A percentile compares a stretch with the other conserved stretches of the same genome.
Conservation (phyloP, 2,888 invertebrate species). For the Pelosia muscerda region DNA sequence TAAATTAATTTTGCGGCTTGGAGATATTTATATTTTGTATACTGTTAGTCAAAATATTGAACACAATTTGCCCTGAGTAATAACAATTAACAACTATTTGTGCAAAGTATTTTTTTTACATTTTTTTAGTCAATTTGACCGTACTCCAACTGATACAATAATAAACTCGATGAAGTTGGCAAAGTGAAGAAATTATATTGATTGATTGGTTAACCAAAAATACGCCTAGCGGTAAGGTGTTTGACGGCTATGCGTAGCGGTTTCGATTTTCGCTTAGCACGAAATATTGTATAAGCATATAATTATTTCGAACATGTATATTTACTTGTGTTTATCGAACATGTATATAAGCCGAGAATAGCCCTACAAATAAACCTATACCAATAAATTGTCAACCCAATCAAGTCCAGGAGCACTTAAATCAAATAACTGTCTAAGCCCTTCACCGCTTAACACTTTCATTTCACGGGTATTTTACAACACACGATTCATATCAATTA, state of each 20-base stretch:
- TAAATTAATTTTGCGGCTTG: background rate
- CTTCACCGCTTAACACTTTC: constrained; percentile 21
- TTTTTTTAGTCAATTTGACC: background rate
- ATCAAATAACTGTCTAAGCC: constrained; percentile 32
- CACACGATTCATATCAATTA: constrained; percentile 50
- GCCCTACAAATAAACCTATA: background rate
- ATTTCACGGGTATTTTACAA: constrained; percentile 40
- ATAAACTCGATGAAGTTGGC: too few relatives aligned
- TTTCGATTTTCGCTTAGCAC: too few relatives aligned
- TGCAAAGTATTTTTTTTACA: background rate
- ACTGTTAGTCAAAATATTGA: background rate
- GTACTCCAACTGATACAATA: background rate
- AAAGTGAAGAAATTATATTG: too few relatives aligned
- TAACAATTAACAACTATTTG: too few relatives aligned
- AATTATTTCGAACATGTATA: too few relatives aligned
- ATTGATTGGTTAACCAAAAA: too few relatives aligned
- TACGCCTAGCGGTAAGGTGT: too few relatives aligned
- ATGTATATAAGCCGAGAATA: background rate
- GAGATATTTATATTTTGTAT: background rate
- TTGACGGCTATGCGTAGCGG: too few relatives aligned
- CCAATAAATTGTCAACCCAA: constrained; percentile 13
- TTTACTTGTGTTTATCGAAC: too few relatives aligned
- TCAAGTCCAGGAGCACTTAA: constrained; percentile 19
- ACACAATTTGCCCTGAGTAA: background rate
- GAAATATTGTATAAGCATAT: too few relatives aligned